Evolutionary conservation across 2,888 invertebrate species (phyloP).

Genomic region (Nesidiocoris tenuis): DNA sequence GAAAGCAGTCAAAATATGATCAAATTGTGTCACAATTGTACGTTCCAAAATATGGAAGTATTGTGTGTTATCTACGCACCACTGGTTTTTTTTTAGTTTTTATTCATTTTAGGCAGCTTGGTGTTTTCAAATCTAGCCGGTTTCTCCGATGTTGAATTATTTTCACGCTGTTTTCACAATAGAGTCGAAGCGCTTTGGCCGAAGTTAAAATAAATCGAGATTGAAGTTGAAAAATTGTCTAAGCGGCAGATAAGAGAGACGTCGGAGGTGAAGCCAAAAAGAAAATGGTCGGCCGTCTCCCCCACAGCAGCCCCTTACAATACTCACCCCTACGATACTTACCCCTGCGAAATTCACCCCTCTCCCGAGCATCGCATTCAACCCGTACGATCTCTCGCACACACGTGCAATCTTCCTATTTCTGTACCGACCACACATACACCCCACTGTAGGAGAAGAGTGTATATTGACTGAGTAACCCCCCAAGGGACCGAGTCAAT

Average conservation of each 20-base stretch:
- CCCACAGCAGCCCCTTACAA: background rate
- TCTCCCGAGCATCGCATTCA: background rate
- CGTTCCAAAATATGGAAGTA: too few species aligned
- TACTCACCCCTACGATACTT: background rate
- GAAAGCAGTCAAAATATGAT: too few species aligned
- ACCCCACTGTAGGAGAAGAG: conserved; percentile 13
- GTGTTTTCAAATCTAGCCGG: too few species aligned
- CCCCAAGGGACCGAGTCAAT: conserved; percentile 58
- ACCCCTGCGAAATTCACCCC: background rate
- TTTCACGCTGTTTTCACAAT: too few species aligned
- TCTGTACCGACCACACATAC: background rate
- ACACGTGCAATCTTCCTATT: background rate
- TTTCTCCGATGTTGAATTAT: too few species aligned
- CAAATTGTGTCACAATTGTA: too few species aligned
- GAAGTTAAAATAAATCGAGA: background rate
- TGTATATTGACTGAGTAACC: conserved; percentile 57
- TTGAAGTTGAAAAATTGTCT: background rate
- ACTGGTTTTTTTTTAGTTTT: too few species aligned
- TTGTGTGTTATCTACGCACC: too few species aligned
- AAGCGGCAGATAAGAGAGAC: background rate
- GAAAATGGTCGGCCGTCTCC: background rate
- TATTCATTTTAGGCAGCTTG: too few species aligned
- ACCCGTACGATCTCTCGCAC: background rate
- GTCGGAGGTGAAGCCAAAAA: background rate
- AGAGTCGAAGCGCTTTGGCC: background rate